These are phyloP conservation scores for Haplotaxodon microlepis DNA, from an alignment of 2,113 vertebrate species.

Conservation along the genomic window DNA sequence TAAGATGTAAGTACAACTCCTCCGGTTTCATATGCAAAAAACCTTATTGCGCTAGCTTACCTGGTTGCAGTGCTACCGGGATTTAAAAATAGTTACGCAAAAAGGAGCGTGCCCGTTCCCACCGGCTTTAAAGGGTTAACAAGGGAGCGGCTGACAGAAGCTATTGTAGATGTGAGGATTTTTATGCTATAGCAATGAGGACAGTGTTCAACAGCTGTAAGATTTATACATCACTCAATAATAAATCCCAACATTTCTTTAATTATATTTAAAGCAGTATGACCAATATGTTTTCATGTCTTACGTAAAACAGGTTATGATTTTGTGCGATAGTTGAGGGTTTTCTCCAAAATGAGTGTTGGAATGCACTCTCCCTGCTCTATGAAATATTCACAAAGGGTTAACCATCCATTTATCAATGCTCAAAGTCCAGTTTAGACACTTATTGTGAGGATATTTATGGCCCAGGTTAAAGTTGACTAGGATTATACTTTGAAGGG, in stretches of 20 bases:
- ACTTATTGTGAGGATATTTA: not conserved
- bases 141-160: not conserved
- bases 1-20: no score
- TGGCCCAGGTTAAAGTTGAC: not conserved
- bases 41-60: no score
- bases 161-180: not conserved
- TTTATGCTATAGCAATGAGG: not conserved
- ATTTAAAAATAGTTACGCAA: no score
- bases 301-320: not conserved
- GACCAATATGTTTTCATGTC: not conserved
- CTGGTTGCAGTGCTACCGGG: no score
- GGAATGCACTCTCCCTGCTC: not conserved
- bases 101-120: no score
- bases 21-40: no score
- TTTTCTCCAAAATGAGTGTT: not conserved
- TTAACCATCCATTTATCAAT: not conserved
- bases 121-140: no score
- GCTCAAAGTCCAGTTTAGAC: not conserved
- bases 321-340: not conserved
- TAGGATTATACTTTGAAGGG: not conserved
- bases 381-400: not conserved
- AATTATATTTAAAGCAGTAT: not conserved
- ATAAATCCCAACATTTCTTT: not conserved
- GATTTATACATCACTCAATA: not conserved
- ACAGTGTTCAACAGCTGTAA: not conserved